Evolutionary conservation across 2,797 vertebrate species (phyloP).

Genomic region (Cyclura pinguis): DNA sequence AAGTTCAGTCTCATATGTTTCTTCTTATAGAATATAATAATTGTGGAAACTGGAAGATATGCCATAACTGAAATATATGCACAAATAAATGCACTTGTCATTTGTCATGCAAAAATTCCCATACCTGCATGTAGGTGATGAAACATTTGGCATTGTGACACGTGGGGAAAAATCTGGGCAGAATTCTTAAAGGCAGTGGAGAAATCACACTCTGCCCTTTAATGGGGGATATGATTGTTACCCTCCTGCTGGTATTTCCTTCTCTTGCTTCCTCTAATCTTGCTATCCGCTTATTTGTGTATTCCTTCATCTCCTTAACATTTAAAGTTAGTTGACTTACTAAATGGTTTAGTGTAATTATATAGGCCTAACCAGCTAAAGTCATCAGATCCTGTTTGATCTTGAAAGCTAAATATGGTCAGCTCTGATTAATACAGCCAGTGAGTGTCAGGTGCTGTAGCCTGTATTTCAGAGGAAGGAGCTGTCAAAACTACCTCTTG

Average conservation of each 20-base stretch:
- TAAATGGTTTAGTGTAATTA: background rate
- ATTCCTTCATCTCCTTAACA: background rate
- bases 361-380: background rate
- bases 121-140: background rate
- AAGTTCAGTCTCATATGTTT: conserved; percentile 28
- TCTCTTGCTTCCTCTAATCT: background rate
- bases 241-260: background rate
- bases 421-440: too few species aligned
- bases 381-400: too few species aligned
- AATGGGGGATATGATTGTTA: background rate
- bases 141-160: background rate
- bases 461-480: too few species aligned
- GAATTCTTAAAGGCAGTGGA: background rate
- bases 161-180: background rate
- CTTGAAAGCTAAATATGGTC: too few species aligned
- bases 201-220: background rate
- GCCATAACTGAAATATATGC: background rate
- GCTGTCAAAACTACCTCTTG: too few species aligned
- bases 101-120: background rate
- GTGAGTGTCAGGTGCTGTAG: too few species aligned
- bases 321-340: background rate
- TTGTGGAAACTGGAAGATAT: background rate
- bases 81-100: background rate
- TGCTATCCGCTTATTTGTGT: background rate
- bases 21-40: background rate